phyloP scores from a whole-genome alignment of 2,113 vertebrate species.

The Seriola dumerili region DNA sequence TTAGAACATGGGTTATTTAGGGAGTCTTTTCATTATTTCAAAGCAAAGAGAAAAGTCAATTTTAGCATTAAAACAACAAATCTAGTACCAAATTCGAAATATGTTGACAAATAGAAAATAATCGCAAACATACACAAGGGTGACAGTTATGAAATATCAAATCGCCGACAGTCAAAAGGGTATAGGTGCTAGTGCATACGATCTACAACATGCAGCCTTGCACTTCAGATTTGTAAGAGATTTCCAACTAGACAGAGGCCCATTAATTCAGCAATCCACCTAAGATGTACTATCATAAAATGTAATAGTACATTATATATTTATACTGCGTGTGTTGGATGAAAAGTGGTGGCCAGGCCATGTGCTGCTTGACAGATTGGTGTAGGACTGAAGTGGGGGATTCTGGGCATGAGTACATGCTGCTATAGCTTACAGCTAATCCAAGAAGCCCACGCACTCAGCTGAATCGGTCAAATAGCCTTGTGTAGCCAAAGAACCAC shows the following conservation, averaged over 20 bases:
- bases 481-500: conserved; percentile 60
- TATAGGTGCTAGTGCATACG: not conserved
- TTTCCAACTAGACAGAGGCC: not conserved
- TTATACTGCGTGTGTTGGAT: conserved; percentile 34
- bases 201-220: not conserved
- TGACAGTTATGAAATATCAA: not conserved
- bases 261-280: conserved; percentile 6
- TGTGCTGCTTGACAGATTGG: conserved; percentile 75
- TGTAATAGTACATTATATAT: conserved; percentile 28
- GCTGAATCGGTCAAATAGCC: conserved; percentile 40
- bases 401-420: conserved; percentile 60
- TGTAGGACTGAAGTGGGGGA: conserved; percentile 70
- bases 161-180: not conserved
- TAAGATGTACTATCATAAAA: not conserved
- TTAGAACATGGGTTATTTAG: conserved; percentile 47
- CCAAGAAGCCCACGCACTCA: conserved; percentile 71
- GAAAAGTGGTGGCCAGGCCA: conserved; percentile 40
- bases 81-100: not conserved
- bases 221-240: not conserved
- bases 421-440: conserved; percentile 56
- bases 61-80: conserved; percentile 26
- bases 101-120: not conserved
- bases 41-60: not conserved
- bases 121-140: not conserved
- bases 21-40: conserved; percentile 14